Base-by-base conservation (phyloP, 37 sponge, comb jelly and placozoan species). In the Oopsacas minuta region DNA sequence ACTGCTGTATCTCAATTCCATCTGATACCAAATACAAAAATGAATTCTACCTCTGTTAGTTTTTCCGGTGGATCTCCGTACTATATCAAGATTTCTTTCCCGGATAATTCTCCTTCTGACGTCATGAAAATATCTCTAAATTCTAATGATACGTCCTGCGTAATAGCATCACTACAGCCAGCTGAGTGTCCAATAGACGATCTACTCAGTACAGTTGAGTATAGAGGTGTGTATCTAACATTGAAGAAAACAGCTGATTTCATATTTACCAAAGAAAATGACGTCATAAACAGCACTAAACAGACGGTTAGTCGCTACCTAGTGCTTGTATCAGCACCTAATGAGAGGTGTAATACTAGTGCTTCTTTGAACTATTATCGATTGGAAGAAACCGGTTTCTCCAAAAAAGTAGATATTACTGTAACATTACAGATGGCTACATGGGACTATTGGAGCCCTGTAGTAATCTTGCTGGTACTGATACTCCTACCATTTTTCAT, bases 161-260 rank as follows among this genome's bases (percentile, higher is more conserved):
- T 61, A 3, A 34, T 61, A 5, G 75, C 75, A 3, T 61, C 75
- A 7, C 30, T 61, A 20, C 75, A 61, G 75, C 75, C 75, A 12
- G 75, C 75, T 3, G 75, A 61, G 30, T 61, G 75, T 34, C 75
- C 75, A 20, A n/a, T 61, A 61, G 75, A 61, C 30, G 75, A 61
- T 12, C 75, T 61, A 34, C 30, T 61, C 28, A 61, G 75, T 34
- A 61, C 75, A 25, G 22, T 61, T 25, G 75, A 61, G 28, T 61
- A 61, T 34, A 61, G 75, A 61, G 75, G 75, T 20, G 75, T 61
- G 1, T 61, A 61, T 34, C 75, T 61, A 7, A 61, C 75, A 12
- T 61, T 61, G 3, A 12, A 12, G 20, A 61, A 61, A n/a, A 61
- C 75, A 61, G 75, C 75, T 61, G 75, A 61, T 12, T 32, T 61